A percentile compares a stretch with the other conserved stretches of the same genome.
Conservation (phyloP, 2,888 invertebrate genomes). For the Nemoura dubitans region DNA sequence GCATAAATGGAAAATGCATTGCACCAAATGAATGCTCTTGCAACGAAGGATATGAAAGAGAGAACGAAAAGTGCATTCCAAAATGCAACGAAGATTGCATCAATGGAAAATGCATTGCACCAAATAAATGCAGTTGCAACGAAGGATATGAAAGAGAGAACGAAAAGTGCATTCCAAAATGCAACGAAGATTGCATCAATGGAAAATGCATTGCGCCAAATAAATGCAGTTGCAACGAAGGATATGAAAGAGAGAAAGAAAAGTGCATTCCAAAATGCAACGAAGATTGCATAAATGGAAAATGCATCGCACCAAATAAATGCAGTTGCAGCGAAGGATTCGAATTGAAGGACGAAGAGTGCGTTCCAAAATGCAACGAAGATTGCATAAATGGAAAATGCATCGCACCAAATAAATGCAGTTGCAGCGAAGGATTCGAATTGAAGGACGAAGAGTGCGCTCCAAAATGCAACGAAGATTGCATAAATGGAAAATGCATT, state of each 20-base stretch:
- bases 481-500: background rate
- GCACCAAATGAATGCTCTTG: too few relatives aligned
- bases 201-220: too few relatives aligned
- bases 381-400: background rate
- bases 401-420: background rate
- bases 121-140: too few relatives aligned
- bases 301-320: background rate
- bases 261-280: slow-evolving; percentile 16
- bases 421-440: background rate
- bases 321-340: slow-evolving; percentile 23
- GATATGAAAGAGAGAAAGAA: too few relatives aligned
- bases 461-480: background rate
- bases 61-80: background rate
- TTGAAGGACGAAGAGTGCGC: background rate
- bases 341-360: background rate
- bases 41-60: too few relatives aligned
- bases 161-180: too few relatives aligned
- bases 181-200: too few relatives aligned
- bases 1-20: too few relatives aligned
- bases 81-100: too few relatives aligned
- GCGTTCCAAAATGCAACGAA: background rate
- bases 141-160: too few relatives aligned
- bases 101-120: too few relatives aligned
- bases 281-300: background rate
- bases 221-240: too few relatives aligned